phyloP scores from a whole-genome alignment of 2,113 vertebrate species.

The Dasyornis broadbenti region DNA sequence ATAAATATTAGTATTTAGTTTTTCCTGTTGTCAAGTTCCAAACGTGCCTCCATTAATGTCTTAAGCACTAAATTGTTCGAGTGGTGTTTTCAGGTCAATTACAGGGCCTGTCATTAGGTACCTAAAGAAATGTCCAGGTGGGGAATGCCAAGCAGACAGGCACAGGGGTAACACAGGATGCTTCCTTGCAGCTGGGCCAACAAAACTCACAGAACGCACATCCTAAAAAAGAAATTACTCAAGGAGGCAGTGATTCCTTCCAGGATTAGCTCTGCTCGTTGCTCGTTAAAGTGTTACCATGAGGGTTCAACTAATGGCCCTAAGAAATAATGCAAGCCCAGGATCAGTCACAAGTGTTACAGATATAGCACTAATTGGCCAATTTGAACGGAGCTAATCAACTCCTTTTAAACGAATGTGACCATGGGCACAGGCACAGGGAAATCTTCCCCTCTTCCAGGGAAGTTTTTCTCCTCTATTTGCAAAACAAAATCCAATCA shows the following conservation, averaged over 20 bases:
- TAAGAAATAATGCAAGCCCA: background rate
- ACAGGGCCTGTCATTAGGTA: background rate
- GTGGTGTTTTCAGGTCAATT: background rate
- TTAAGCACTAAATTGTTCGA: background rate
- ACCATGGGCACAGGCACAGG: background rate
- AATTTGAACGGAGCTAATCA: background rate
- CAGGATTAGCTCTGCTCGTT: background rate
- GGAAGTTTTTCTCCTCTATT: background rate
- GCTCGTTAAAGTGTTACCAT: background rate
- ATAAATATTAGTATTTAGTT: background rate
- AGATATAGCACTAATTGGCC: background rate
- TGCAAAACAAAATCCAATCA: background rate
- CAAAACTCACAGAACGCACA: background rate
- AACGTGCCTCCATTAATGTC: background rate
- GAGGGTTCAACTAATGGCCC: constrained; percentile 40
- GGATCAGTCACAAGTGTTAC: background rate
- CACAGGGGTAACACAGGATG: accelerated
- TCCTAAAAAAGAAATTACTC: background rate
- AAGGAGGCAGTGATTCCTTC: background rate
- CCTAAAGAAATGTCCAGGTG: background rate
- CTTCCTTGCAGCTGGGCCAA: background rate
- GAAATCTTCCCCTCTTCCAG: background rate
- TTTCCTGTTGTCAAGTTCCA: background rate
- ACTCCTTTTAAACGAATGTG: background rate
- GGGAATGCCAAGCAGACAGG: background rate